phyloP scores from a whole-genome alignment of 2,888 invertebrate species.

The Microctonus brassicae region DNA sequence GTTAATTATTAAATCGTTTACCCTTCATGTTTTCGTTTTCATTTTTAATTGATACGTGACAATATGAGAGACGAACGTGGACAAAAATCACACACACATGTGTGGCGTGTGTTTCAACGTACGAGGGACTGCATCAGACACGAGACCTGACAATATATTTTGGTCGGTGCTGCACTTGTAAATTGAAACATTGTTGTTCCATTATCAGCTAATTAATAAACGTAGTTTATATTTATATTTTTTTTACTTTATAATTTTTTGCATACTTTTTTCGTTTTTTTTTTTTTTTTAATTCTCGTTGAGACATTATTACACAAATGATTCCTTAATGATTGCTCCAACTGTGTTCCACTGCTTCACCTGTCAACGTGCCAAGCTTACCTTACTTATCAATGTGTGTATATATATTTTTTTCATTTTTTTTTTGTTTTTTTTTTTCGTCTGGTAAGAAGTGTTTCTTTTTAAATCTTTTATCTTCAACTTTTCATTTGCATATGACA shows the following conservation, averaged over 20 bases:
- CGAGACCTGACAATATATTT: slow-evolving; percentile 15
- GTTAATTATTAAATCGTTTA: slow-evolving; percentile 12
- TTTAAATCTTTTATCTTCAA: neutral
- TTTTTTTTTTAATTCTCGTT: slow-evolving; percentile 3
- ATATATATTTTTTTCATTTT: slow-evolving; percentile 45
- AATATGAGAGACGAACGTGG: neutral
- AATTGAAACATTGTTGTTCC: neutral
- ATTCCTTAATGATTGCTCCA: slow-evolving; percentile 35
- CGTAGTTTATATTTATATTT: neutral
- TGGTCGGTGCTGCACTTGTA: neutral
- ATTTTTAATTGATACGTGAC: slow-evolving; percentile 15
- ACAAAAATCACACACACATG: neutral
- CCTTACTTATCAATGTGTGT: slow-evolving; percentile 38
- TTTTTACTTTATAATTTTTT: neutral
- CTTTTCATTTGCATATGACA: slow-evolving; percentile 22
- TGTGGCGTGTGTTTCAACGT: neutral
- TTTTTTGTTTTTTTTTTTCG: slow-evolving; percentile 14
- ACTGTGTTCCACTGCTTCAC: slow-evolving; percentile 50
- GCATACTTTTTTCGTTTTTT: slow-evolving; percentile 5
- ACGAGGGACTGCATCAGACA: slow-evolving; percentile 17
- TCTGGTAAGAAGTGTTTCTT: neutral
- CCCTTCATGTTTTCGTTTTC: neutral
- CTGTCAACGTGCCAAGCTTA: slow-evolving; percentile 55
- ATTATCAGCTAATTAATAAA: slow-evolving; percentile 5
- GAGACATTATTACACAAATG: slow-evolving; percentile 26